These are phyloP conservation scores for Mesopsocus fuscifrons DNA, from an alignment of 2,888 invertebrate genomes.

Conservation along the genomic window DNA sequence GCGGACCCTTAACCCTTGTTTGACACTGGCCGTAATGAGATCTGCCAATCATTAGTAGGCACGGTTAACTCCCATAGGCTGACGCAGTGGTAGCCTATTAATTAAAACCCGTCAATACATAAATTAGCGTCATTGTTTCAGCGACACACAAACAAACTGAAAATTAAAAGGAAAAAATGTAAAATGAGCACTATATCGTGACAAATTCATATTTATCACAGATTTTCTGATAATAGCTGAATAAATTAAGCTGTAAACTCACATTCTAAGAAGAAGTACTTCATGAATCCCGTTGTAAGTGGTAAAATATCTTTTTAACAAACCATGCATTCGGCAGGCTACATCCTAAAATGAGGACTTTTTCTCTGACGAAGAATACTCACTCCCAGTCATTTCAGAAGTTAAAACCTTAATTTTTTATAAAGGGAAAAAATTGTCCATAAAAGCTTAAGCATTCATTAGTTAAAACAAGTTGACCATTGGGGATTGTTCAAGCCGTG, in stretches of 20 bases:
- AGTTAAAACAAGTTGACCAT: slow-evolving; percentile 10
- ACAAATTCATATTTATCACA: slow-evolving; percentile 10
- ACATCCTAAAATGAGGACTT: no score
- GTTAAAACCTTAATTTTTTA: slow-evolving; percentile 7
- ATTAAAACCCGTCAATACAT: background rate
- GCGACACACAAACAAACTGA: slow-evolving; percentile 8
- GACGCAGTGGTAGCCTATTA: no score
- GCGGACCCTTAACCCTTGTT: no score
- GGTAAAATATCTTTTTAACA: no score
- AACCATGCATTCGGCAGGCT: no score
- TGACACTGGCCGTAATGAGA: no score
- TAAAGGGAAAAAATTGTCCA: slow-evolving; percentile 10
- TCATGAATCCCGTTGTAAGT: background rate
- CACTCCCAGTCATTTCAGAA: background rate
- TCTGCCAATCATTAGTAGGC: no score
- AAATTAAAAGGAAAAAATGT: slow-evolving; percentile 9
- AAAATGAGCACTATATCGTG: slow-evolving; percentile 10
- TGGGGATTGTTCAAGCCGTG: slow-evolving; percentile 8
- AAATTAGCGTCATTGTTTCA: slow-evolving; percentile 9
- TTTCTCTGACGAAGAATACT: no score
- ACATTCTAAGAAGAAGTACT: background rate
- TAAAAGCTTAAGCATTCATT: slow-evolving; percentile 10
- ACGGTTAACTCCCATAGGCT: no score
- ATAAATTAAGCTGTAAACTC: slow-evolving; percentile 8
- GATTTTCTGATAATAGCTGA: slow-evolving; percentile 5